Evolutionary conservation across 2,113 vertebrate species (phyloP).

Genomic region (Myrmecobius fasciatus): DNA sequence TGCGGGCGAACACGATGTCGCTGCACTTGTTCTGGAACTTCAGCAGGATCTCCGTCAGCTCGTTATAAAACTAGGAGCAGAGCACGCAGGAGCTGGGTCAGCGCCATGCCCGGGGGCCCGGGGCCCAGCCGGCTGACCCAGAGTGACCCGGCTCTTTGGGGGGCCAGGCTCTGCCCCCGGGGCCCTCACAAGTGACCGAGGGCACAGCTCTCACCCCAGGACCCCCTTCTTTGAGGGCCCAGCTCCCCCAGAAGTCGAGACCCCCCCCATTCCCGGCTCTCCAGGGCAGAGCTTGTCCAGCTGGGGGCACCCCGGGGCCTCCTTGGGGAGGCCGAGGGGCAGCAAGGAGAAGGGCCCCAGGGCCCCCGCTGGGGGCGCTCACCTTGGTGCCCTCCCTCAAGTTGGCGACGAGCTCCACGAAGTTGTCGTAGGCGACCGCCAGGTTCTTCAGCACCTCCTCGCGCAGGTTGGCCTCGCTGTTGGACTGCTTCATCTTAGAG

Average conservation of each 20-base stretch:
- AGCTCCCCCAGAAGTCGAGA: neutral
- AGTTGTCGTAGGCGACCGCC: slow-evolving; percentile 97
- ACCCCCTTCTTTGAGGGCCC: too few species aligned
- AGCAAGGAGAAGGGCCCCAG: too few species aligned
- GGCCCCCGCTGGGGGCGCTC: neutral
- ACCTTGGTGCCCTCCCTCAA: slow-evolving; percentile 98
- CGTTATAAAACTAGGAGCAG: slow-evolving; percentile 94
- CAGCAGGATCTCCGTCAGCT: slow-evolving; percentile 96
- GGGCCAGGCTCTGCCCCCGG: too few species aligned
- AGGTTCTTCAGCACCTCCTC: slow-evolving; percentile 98
- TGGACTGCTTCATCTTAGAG: slow-evolving; percentile 96
- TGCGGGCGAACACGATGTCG: slow-evolving; percentile 98
- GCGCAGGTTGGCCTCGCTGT: slow-evolving; percentile 93
- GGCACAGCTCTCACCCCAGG: neutral
- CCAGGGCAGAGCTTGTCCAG: neutral
- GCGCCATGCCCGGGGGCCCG: neutral
- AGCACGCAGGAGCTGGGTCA: slow-evolving; percentile 9
- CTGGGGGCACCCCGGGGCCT: too few species aligned
- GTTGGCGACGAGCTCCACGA: slow-evolving; percentile 95
- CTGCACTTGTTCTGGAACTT: slow-evolving; percentile 99
- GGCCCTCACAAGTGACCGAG: too few species aligned
- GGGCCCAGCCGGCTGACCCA: too few species aligned
- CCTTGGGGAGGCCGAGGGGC: too few species aligned
- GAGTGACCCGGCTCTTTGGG: too few species aligned
- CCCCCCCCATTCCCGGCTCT: neutral